Evolutionary conservation across 2,797 vertebrate genomes (phyloP).

Genomic region (Gymnothorax javanicus): DNA sequence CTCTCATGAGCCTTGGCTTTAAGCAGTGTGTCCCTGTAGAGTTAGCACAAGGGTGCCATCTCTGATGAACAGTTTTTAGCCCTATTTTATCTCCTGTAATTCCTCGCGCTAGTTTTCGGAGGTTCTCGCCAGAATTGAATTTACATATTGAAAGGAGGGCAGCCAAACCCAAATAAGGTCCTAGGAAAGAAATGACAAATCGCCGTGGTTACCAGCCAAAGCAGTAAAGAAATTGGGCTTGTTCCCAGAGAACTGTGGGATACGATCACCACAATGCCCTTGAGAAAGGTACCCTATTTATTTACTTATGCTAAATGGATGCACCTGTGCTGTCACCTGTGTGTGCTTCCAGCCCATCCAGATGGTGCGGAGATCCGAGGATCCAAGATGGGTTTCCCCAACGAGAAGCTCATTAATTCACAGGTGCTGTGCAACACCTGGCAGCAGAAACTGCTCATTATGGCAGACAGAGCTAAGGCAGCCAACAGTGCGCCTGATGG

Average conservation of each 20-base stretch:
- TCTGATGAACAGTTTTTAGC: background rate
- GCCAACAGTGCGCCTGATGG: background rate
- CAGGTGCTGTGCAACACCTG: constrained; percentile 12
- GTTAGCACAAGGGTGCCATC: background rate
- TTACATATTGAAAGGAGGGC: background rate
- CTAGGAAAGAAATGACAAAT: background rate
- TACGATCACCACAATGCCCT: background rate
- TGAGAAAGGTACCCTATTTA: background rate
- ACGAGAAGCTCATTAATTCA: background rate
- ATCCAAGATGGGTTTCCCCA: background rate
- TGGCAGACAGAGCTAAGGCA: background rate
- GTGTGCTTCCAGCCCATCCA: background rate
- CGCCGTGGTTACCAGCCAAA: background rate
- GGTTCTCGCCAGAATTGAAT: background rate
- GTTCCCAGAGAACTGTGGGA: background rate
- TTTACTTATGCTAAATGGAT: background rate
- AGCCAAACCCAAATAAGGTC: background rate
- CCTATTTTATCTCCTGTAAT: background rate
- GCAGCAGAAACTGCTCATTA: background rate
- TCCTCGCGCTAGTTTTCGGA: background rate
- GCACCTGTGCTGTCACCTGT: background rate
- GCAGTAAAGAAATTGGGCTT: background rate
- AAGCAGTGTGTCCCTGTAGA: background rate
- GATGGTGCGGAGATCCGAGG: background rate
- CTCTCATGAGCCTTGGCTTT: background rate